A percentile compares a stretch with the other conserved stretches of the same genome.
Conservation (phyloP, 2,888 invertebrate species). For the Crioceris asparagi region DNA sequence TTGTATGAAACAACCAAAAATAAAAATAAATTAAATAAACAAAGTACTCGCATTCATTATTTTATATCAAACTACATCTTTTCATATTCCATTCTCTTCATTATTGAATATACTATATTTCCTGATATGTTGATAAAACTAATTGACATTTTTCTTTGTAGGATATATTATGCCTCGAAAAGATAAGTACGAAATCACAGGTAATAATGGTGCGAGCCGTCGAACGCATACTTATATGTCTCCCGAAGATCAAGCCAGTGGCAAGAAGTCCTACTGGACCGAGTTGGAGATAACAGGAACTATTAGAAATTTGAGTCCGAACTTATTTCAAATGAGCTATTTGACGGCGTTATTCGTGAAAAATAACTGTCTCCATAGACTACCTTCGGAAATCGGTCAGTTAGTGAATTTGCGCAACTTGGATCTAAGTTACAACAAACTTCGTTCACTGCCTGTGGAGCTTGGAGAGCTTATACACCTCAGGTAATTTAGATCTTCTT, state of each 20-base stretch:
- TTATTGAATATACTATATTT: too few species aligned
- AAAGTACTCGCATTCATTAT: too few species aligned
- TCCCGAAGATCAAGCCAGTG: slow-evolving; percentile 82
- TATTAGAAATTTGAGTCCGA: slow-evolving; percentile 87
- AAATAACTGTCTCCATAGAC: slow-evolving; percentile 84
- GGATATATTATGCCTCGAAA: slow-evolving; percentile 46
- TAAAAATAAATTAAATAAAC: too few species aligned
- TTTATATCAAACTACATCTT: too few species aligned
- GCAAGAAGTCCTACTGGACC: slow-evolving; percentile 87
- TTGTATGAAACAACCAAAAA: too few species aligned
- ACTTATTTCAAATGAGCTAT: slow-evolving; percentile 83
- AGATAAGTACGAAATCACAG: slow-evolving; percentile 75
- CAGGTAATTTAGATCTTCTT: slow-evolving; percentile 45
- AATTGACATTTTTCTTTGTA: slow-evolving; percentile 20
- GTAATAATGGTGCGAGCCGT: slow-evolving; percentile 48
- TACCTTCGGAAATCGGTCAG: slow-evolving; percentile 84
- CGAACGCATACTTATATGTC: slow-evolving; percentile 87
- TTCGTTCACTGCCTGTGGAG: slow-evolving; percentile 89
- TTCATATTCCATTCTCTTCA: too few species aligned
- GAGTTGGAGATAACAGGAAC: slow-evolving; percentile 71
- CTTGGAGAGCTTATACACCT: slow-evolving; percentile 93
- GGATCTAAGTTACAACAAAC: slow-evolving; percentile 90
- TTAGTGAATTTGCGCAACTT: slow-evolving; percentile 76
- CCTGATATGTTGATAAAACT: too few species aligned
- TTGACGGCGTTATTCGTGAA: slow-evolving; percentile 91